Conservation (phyloP, 2,113 vertebrate species). For the Cavia porcellus region DNA sequence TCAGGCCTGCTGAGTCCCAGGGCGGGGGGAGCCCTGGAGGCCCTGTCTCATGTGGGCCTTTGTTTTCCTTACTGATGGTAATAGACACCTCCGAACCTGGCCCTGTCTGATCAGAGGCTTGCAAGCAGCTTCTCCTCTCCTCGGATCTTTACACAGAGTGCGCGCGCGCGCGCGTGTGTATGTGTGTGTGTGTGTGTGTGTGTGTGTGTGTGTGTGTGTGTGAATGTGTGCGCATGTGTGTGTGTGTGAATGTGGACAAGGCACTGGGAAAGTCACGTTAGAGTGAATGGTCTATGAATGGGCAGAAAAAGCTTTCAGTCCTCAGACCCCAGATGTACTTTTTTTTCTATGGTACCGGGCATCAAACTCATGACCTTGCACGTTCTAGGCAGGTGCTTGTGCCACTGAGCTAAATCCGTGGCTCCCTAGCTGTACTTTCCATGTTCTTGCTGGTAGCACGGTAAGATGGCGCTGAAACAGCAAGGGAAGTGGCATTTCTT, state of each 20-base stretch:
- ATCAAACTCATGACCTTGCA: too few relatives aligned
- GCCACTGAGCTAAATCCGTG: too few relatives aligned
- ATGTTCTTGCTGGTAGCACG: slow-evolving; percentile 22
- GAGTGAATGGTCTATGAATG: slow-evolving; percentile 55
- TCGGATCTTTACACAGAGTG: slow-evolving; percentile 34
- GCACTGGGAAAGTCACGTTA: slow-evolving; percentile 11
- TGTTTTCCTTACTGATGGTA: slow-evolving; percentile 10
- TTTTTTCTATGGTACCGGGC: too few relatives aligned
- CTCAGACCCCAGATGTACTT: slow-evolving; percentile 65
- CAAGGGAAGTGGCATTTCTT: slow-evolving; percentile 66
- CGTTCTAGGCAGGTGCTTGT: too few relatives aligned
- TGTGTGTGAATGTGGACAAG: background rate
- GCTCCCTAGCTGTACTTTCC: slow-evolving; percentile 64
- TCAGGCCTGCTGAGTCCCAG: slow-evolving; percentile 59
- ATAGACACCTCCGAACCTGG: slow-evolving; percentile 37
- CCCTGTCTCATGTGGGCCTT: slow-evolving; percentile 23
- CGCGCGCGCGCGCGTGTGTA: too few relatives aligned
- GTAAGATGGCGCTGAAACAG: slow-evolving; percentile 65
- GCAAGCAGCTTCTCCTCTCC: slow-evolving; percentile 22
- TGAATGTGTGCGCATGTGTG: background rate
- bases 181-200: too few relatives aligned
- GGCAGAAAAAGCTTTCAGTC: slow-evolving; percentile 71
- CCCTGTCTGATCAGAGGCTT: slow-evolving; percentile 35
- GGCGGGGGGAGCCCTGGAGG: background rate
- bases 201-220: background rate